These are phyloP conservation scores for Leptinotarsa peninsularis DNA, from an alignment of 2,888 invertebrate genomes.

Conservation along the genomic window DNA sequence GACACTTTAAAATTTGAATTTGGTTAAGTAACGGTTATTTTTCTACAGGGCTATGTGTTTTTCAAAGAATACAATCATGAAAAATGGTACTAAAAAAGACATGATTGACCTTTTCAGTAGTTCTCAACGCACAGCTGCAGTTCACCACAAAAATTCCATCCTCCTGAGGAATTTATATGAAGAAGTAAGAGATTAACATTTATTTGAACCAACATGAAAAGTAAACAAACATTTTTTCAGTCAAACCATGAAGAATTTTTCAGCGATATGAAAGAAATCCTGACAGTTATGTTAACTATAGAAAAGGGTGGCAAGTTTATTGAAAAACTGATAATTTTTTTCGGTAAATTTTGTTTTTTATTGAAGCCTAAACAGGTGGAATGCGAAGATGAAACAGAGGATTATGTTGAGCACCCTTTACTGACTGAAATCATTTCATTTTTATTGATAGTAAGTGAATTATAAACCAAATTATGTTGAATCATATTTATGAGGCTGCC, in stretches of 20 bases:
- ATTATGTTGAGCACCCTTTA: slow-evolving; percentile 65
- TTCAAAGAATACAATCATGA: slow-evolving; percentile 17
- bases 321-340: slow-evolving; percentile 34
- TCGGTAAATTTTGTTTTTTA: slow-evolving; percentile 44
- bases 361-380: slow-evolving; percentile 47
- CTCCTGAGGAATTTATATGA: slow-evolving; percentile 73
- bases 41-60: slow-evolving; percentile 12
- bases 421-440: slow-evolving; percentile 73
- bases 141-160: slow-evolving; percentile 74
- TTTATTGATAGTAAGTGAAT: slow-evolving; percentile 64
- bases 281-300: slow-evolving; percentile 26
- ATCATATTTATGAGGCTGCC: too few species aligned
- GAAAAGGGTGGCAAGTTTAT: slow-evolving; percentile 29
- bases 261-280: slow-evolving; percentile 27
- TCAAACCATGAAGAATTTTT: slow-evolving; percentile 34
- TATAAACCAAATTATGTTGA: too few species aligned
- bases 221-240: slow-evolving; percentile 33
- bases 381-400: slow-evolving; percentile 60
- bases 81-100: slow-evolving; percentile 59
- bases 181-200: slow-evolving; percentile 67
- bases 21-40: not conserved
- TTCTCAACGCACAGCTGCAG: slow-evolving; percentile 75
- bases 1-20: slow-evolving; percentile 3
- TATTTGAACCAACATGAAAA: not conserved
- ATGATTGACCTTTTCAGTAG: slow-evolving; percentile 67